Evolutionary conservation across 2,113 vertebrate genomes (phyloP).

Genomic region (Heteronetta atricapilla): DNA sequence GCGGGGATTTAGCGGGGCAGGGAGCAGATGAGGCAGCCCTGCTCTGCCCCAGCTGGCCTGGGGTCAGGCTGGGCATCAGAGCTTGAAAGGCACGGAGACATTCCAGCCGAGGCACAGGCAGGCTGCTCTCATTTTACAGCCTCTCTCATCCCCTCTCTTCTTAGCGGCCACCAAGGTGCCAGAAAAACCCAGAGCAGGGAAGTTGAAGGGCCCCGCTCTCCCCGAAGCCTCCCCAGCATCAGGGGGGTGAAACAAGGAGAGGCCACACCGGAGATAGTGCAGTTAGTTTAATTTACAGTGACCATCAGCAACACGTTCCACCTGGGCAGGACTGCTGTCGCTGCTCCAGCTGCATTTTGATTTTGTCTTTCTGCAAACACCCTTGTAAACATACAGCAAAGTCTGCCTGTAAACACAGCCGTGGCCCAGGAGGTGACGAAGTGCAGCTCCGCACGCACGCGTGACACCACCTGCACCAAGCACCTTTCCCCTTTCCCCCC

Average conservation of each 20-base stretch:
- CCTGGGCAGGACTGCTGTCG: background rate
- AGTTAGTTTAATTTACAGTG: constrained; percentile 16
- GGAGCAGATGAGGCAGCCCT: background rate
- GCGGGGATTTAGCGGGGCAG: background rate
- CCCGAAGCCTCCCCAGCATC: too few species aligned
- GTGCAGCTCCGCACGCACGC: rapidly evolving
- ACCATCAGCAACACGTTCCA: background rate
- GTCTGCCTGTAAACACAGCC: rapidly evolving
- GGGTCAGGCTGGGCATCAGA: rapidly evolving
- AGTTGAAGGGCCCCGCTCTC: background rate
- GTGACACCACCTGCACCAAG: rapidly evolving
- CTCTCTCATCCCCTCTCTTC: rapidly evolving
- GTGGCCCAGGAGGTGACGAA: background rate
- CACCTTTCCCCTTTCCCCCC: background rate
- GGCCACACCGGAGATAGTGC: background rate
- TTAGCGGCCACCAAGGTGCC: rapidly evolving
- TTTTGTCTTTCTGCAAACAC: background rate
- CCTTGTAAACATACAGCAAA: background rate
- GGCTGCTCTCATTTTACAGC: rapidly evolving
- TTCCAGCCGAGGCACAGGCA: background rate
- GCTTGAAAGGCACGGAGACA: rapidly evolving
- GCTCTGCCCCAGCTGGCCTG: rapidly evolving
- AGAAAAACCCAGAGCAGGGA: background rate
- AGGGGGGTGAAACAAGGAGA: background rate
- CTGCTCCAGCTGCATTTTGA: background rate